Evolutionary conservation across 2,797 vertebrate genomes (phyloP).

Genomic region (Oryzias dopingdopingensis): DNA sequence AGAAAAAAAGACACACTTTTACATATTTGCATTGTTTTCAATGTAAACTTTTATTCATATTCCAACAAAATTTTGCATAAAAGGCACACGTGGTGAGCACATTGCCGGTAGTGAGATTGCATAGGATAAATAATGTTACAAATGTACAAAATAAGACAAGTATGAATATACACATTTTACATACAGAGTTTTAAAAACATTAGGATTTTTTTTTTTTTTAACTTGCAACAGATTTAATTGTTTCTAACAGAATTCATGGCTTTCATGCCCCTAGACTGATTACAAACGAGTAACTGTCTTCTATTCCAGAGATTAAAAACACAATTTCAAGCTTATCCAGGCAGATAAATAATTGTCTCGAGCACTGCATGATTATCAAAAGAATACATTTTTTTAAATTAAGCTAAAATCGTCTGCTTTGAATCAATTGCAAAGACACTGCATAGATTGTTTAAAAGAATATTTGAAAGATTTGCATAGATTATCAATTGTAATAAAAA

Average conservation of each 20-base stretch:
- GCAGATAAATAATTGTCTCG: constrained; percentile 74
- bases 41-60: constrained; percentile 79
- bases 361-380: constrained; percentile 72
- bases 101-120: constrained; percentile 34
- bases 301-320: constrained; percentile 67
- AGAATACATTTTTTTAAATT: constrained; percentile 74
- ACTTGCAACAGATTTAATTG: constrained; percentile 50
- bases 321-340: constrained; percentile 74
- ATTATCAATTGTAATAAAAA: constrained; percentile 65
- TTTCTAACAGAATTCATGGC: constrained; percentile 47
- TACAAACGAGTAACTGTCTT: constrained; percentile 50
- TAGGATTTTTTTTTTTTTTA: constrained; percentile 1
- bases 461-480: constrained; percentile 78
- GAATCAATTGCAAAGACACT: constrained; percentile 64
- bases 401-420: constrained; percentile 61
- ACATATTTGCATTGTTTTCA: constrained; percentile 64
- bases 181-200: constrained; percentile 29
- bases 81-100: constrained; percentile 72
- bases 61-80: constrained; percentile 57
- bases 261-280: constrained; percentile 55
- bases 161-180: constrained; percentile 32
- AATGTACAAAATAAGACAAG: constrained; percentile 6
- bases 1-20: too few relatives aligned
- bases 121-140: constrained; percentile 35
- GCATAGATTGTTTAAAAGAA: constrained; percentile 68